phyloP scores from a whole-genome alignment of 2,888 invertebrate species.

The Carpatolechia fugitivella region DNA sequence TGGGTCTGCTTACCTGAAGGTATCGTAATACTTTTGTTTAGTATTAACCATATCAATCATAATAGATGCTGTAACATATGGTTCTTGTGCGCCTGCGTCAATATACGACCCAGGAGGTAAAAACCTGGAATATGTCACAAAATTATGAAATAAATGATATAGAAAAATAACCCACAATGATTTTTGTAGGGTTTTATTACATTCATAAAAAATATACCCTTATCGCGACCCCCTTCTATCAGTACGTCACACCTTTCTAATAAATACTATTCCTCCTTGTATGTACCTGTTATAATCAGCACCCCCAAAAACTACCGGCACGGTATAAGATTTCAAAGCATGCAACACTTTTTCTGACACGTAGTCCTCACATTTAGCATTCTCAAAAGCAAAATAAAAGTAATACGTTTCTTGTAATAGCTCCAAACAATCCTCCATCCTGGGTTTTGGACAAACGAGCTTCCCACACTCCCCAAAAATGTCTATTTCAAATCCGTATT shows the following conservation, averaged over 20 bases:
- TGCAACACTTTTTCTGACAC: conserved; percentile 59
- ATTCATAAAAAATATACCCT: too few relatives aligned
- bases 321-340: conserved; percentile 76
- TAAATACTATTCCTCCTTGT: not conserved
- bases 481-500: conserved; percentile 46
- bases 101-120: conserved; percentile 60
- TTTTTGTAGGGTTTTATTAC: too few relatives aligned
- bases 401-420: conserved; percentile 52
- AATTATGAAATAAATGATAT: too few relatives aligned
- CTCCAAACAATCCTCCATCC: conserved; percentile 45
- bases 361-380: conserved; percentile 54
- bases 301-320: conserved; percentile 85
- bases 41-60: conserved; percentile 44
- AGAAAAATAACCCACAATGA: too few relatives aligned
- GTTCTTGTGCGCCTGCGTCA: conserved; percentile 41
- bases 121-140: conserved; percentile 49
- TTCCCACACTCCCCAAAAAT: conserved; percentile 58
- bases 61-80: conserved; percentile 36
- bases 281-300: conserved; percentile 78
- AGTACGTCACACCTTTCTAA: too few relatives aligned
- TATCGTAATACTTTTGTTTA: conserved; percentile 39
- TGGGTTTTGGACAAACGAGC: conserved; percentile 43
- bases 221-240: too few relatives aligned
- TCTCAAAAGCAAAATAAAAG: conserved; percentile 66
- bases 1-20: conserved; percentile 43